Evolutionary conservation across 2,888 invertebrate genomes (phyloP), one percentile per base, ranked within the genome.

Genomic region (Ectropis crepuscularia): DNA sequence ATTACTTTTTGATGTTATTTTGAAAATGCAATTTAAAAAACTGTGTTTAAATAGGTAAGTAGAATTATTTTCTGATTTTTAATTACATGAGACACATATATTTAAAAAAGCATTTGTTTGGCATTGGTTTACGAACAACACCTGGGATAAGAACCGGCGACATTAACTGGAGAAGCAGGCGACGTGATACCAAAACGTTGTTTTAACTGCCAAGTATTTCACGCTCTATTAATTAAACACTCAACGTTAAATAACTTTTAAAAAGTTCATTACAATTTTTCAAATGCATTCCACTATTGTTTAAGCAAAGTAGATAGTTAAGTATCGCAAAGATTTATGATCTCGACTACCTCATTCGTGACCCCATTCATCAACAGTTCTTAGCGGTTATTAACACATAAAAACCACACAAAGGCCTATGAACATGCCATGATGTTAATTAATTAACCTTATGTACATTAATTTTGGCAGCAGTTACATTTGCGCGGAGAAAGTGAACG

Each of bases 401-500:
- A 41, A 61, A 63, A 50, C 41, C n/a, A 50, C 51, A 68, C 58
- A 57, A 47, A 53, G 62, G 65, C 70, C 64, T 66, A 70, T 59
- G 68, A 62, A 39, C 39, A 55, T 39, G 47, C 55, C 47, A 41
- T n/a, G 47, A 41, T 47, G 53, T 65, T 39, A 63, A 68, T 60
- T 61, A 64, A 70, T 73, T 70, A 71, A 70, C 71, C 65, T 63
- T 68, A 71, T 64, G 64, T 75, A 68, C 67, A 74, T 74, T 70
- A 69, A 75, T 83, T 82, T 83, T 77, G 78, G 78, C 76, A 72
- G 63, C 73, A 69, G 75, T 78, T 74, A 78, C 71, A 70, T 66
- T 72, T 70, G 65, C 64, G 65, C 50, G 74, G 85, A 79, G 85
- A 85, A 85, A 85, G 85, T 85, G 81, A 83, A 78, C 62, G 76